Percentiles rank a stretch among this genome's conserved stretches.
These are phyloP conservation scores for Mormyrus lacerda DNA, from an alignment of 2,113 vertebrate species.

Conservation along the genomic window DNA sequence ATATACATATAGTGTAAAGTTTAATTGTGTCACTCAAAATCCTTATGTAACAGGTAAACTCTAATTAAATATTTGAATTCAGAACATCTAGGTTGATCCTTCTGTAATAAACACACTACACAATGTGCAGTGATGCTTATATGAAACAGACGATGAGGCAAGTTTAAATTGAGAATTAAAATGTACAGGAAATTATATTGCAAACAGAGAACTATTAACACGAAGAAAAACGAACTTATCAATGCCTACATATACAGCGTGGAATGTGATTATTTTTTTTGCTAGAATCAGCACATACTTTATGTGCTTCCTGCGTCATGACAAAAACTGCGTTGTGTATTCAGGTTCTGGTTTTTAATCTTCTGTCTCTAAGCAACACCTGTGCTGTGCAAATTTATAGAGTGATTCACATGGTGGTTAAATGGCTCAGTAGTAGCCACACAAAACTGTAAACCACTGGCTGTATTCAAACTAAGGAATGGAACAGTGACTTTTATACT, in stretches of 20 bases:
- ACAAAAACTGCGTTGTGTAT: too few species aligned
- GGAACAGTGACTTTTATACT: neutral
- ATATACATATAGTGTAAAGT: neutral
- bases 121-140: neutral
- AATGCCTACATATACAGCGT: neutral
- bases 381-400: neutral
- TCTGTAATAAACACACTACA: neutral
- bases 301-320: neutral
- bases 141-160: neutral
- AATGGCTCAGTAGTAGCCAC: neutral
- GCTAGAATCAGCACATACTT: neutral
- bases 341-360: neutral
- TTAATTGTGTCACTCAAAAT: neutral
- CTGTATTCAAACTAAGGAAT: neutral
- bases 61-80: neutral
- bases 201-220: neutral
- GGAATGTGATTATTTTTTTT: neutral
- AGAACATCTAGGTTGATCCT: neutral
- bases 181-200: neutral
- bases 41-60: neutral
- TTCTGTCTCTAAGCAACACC: neutral
- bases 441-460: neutral
- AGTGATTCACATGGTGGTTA: neutral
- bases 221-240: neutral
- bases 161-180: neutral